Conservation (phyloP, 2,888 invertebrate genomes). For the Drosophila emarginata region DNA sequence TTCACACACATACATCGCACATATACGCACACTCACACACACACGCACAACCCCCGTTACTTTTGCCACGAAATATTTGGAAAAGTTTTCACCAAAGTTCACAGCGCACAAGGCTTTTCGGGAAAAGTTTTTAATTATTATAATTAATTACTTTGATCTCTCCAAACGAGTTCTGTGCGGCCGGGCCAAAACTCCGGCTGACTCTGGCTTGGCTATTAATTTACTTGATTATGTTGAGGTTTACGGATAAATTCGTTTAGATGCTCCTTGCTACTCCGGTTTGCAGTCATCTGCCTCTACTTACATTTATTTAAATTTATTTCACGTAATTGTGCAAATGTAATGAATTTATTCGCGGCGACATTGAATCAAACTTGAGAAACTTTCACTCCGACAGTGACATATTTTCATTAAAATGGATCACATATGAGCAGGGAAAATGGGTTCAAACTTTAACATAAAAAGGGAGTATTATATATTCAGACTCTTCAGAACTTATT, state of each 20-base stretch:
- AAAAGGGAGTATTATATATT: not conserved
- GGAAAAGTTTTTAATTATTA: constrained; percentile 75
- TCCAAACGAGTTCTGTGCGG: constrained; percentile 21
- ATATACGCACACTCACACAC: not conserved
- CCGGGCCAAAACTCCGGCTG: constrained; percentile 17
- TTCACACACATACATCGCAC: constrained; percentile 2
- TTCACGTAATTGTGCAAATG: constrained; percentile 63
- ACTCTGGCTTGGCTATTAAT: constrained; percentile 62
- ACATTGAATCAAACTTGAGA: constrained; percentile 49
- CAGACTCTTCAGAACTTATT: not conserved
- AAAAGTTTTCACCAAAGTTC: constrained; percentile 54
- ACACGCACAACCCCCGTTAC: not conserved
- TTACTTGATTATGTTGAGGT: constrained; percentile 75
- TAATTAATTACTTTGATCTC: constrained; percentile 78
- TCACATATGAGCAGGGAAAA: constrained; percentile 29
- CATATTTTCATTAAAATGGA: constrained; percentile 42
- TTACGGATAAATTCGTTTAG: constrained; percentile 61
- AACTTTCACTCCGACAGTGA: constrained; percentile 21
- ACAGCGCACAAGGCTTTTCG: constrained; percentile 32
- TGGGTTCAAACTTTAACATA: constrained; percentile 28
- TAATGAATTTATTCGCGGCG: constrained; percentile 66
- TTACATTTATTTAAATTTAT: constrained; percentile 63
- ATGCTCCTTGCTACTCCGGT: constrained; percentile 10
- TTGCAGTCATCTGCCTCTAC: constrained; percentile 1
- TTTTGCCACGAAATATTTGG: constrained; percentile 33